Base-by-base conservation (phyloP, 2,113 vertebrate species). In the Thamnaconus septentrionalis region DNA sequence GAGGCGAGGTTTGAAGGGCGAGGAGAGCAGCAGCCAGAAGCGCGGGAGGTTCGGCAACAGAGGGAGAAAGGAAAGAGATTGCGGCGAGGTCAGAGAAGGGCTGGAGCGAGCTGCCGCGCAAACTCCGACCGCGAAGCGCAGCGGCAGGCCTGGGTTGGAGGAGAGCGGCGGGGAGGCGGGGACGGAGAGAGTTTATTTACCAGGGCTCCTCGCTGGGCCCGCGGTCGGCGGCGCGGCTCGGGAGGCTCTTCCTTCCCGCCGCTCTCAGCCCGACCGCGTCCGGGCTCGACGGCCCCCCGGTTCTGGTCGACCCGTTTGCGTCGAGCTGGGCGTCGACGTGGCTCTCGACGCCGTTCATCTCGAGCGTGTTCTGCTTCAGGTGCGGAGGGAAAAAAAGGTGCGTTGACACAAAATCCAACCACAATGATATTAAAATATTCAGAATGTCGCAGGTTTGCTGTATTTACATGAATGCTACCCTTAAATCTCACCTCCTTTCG, bases 321-420 rank as follows among this genome's bases (percentile, higher is more conserved):
- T 9, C 82, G 75, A 56, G 53, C 31, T 65, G 68, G 64, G 71
- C 68, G 70, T 50, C 71, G 80, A 11, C 63, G 18, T 18, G 53
- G 11, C 66, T 61, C 75, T 50, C 80, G 64, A 0, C 61, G 5
- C 66, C 53, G 54, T 53, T 81, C 49, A 88, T 70, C 55, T 86
- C 88, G 42, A 46, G 89, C 59, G 55, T 81, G 80, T 2, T 86
- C 88, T 89, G 87, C 50, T 94, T 90, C 91, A 93, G 55, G 11
- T 39, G 51, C 5, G 61, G 0, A 4, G 51, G 46, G 5, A 47
- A 5, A 8, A 40, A 48, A 42, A 45, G 48, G 10, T 50, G 18
- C 18, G 18, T 31, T 31, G 18, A 31, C 18, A 31, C 18, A 31
- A 31, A 31, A 31, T 31, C 18, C 18, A 31, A 31, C 18, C 18